Percentiles rank a stretch among this genome's conserved stretches.
These are phyloP conservation scores for Rhea americana DNA, from an alignment of 2,113 vertebrate species.

Conservation along the genomic window DNA sequence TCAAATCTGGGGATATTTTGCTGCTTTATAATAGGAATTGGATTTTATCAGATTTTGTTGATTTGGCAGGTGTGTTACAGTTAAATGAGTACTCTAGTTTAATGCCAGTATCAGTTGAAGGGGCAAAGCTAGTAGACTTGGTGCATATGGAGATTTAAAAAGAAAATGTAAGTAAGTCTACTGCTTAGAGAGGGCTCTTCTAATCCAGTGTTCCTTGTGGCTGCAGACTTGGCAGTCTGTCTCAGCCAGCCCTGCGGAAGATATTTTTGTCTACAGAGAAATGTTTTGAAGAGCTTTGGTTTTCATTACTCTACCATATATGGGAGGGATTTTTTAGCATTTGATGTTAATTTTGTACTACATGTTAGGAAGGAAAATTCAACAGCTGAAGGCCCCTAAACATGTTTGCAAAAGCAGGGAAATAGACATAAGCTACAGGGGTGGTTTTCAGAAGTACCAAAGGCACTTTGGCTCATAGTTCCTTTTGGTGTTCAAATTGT, in stretches of 20 bases:
- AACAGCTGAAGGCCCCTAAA: conserved; percentile 16
- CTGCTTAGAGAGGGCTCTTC: neutral
- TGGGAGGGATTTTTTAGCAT: conserved; percentile 52
- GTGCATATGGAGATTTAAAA: neutral
- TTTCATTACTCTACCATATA: conserved; percentile 63
- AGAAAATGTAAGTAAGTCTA: neutral
- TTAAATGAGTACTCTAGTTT: neutral
- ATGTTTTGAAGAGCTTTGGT: conserved; percentile 55
- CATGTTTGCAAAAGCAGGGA: neutral
- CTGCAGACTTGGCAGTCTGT: conserved; percentile 57
- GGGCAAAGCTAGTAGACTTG: neutral
- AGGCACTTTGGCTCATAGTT: neutral
- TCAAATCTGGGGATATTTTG: neutral
- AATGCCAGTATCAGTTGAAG: neutral
- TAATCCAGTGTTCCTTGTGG: conserved; percentile 28
- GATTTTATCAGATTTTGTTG: neutral
- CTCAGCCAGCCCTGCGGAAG: neutral
- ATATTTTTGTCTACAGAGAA: conserved; percentile 63
- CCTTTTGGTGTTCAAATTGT: neutral
- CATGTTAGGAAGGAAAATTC: conserved; percentile 20
- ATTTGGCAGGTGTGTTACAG: neutral
- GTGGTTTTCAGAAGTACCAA: neutral
- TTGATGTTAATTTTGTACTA: conserved; percentile 46
- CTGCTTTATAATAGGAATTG: neutral
- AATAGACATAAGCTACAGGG: neutral